phyloP scores from a whole-genome alignment of 30 jellyfish, hydroid and myxozoan species.

The Aurelia sp. region DNA sequence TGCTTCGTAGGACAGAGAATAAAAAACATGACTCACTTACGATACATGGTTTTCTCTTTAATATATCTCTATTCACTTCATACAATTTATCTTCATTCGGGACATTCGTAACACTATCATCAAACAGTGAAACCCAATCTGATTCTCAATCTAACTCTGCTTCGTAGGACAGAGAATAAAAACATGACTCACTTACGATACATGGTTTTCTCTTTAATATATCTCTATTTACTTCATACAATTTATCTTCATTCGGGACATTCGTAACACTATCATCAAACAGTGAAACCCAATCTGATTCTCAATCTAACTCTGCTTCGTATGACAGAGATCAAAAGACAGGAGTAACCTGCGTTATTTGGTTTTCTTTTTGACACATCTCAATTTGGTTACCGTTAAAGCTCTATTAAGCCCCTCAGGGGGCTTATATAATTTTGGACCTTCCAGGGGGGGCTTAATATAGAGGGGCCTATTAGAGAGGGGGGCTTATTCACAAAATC shows the following conservation, averaged over 20 bases:
- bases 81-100: conserved; percentile 60
- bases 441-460: no score
- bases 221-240: conserved; percentile 79
- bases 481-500: no score
- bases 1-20: not conserved
- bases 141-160: conserved; percentile 61
- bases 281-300: conserved; percentile 81
- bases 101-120: conserved; percentile 19
- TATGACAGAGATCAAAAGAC: no score
- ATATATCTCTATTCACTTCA: conserved; percentile 79
- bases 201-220: conserved; percentile 29
- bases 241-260: conserved; percentile 51
- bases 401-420: no score
- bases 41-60: conserved; percentile 20
- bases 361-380: conserved; percentile 47
- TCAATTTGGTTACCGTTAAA: conserved; percentile 3
- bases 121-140: conserved; percentile 86
- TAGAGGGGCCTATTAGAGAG: no score
- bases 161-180: not conserved
- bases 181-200: conserved; percentile 19
- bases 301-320: conserved; percentile 57
- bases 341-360: conserved; percentile 25
- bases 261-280: conserved; percentile 48
- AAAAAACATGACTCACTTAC: conserved; percentile 9
- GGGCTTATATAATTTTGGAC: no score